Conservation (phyloP, 1,140 invertebrate species). For the Zaprionus camerounensis region DNA sequence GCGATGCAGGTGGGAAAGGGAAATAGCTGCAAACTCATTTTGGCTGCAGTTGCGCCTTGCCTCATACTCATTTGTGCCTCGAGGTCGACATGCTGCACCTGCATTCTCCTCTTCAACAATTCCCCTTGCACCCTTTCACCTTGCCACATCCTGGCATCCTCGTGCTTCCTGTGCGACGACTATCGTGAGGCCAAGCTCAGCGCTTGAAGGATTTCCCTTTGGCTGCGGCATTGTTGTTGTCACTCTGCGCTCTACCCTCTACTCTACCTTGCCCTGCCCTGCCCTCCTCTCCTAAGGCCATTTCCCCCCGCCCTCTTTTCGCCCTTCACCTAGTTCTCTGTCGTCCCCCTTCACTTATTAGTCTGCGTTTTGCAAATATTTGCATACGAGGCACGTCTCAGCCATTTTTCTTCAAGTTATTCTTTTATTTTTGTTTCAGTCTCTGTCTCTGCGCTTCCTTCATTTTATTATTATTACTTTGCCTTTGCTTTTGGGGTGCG, state of each 20-base stretch:
- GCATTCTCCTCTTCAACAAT: background rate
- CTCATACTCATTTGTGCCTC: constrained; percentile 35
- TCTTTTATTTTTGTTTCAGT: constrained; percentile 58
- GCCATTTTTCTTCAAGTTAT: constrained; percentile 71
- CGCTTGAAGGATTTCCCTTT: constrained; percentile 50
- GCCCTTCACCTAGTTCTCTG: constrained; percentile 12
- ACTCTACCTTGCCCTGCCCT: background rate
- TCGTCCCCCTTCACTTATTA: constrained; percentile 67
- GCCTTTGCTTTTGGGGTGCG: constrained; percentile 14
- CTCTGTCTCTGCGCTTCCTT: constrained; percentile 28
- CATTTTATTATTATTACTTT: constrained; percentile 68
- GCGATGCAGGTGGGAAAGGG: background rate
- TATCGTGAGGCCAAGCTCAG: constrained; percentile 32
- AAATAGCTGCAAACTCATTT: constrained; percentile 37
- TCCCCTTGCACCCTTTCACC: background rate
- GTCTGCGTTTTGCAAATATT: constrained; percentile 78
- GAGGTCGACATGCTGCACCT: constrained; percentile 30
- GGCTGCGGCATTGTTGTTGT: constrained; percentile 37
- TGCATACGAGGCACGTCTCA: constrained; percentile 79
- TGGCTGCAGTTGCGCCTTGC: constrained; percentile 29
- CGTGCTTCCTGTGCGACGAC: constrained; percentile 35
- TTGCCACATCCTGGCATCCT: constrained; percentile 11
- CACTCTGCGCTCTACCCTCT: constrained; percentile 12
- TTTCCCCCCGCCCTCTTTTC: background rate
- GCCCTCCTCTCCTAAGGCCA: background rate